Conservation (phyloP, 2,888 invertebrate species). For the Conops quadrifasciatus region DNA sequence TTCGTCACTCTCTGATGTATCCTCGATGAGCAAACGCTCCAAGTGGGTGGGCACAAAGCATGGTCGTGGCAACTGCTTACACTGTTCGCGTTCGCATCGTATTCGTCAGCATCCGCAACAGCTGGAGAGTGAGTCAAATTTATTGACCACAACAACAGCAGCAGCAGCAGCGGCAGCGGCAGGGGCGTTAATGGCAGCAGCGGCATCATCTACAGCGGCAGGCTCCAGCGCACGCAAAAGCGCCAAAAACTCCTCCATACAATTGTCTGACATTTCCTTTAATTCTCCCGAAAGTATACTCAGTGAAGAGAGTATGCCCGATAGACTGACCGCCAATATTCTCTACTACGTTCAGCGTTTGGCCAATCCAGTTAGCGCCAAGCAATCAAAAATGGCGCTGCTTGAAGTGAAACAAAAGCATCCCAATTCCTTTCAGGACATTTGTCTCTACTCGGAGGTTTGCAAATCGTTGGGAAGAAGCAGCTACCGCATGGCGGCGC, state of each 20-base stretch:
- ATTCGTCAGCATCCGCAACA: slow-evolving; percentile 51
- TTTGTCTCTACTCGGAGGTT: slow-evolving; percentile 93
- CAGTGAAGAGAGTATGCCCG: slow-evolving; percentile 63
- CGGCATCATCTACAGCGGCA: slow-evolving; percentile 2
- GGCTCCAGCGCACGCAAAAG: background rate
- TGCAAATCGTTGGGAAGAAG: slow-evolving; percentile 80
- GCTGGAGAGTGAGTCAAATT: slow-evolving; percentile 48
- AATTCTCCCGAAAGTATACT: slow-evolving; percentile 65
- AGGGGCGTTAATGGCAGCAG: slow-evolving; percentile 34
- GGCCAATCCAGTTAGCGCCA: slow-evolving; percentile 81
- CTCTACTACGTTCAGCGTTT: slow-evolving; percentile 77
- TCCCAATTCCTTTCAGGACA: slow-evolving; percentile 79
- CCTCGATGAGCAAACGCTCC: slow-evolving; percentile 61
- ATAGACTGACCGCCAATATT: slow-evolving; percentile 66
- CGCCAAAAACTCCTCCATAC: slow-evolving; percentile 52
- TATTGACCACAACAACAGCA: slow-evolving; percentile 39
- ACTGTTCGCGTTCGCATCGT: slow-evolving; percentile 59
- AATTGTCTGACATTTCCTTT: slow-evolving; percentile 60
- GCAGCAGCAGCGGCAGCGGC: slow-evolving; percentile 24
- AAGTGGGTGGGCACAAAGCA: slow-evolving; percentile 62
- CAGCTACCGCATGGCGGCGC: slow-evolving; percentile 82
- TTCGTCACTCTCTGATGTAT: slow-evolving; percentile 65
- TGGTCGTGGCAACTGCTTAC: slow-evolving; percentile 59
- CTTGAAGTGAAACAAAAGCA: slow-evolving; percentile 78
- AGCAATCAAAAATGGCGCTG: slow-evolving; percentile 83